phyloP scores from a whole-genome alignment of 2,797 vertebrate species.

The Acanthis flammea region DNA sequence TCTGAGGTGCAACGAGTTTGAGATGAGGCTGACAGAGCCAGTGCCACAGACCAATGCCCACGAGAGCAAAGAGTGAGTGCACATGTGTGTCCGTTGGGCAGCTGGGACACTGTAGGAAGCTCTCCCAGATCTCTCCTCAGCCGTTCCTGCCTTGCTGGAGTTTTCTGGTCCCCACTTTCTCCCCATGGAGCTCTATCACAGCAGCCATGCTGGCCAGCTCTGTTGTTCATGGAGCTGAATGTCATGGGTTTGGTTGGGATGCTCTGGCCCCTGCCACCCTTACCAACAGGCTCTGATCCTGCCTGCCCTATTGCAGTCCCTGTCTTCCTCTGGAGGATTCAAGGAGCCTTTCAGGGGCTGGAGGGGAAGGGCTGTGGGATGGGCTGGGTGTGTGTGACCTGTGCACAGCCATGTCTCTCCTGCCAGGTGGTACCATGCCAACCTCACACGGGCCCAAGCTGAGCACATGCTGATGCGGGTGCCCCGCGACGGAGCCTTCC shows the following conservation, averaged over 20 bases:
- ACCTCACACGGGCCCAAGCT: conserved; percentile 89
- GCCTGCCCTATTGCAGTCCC: neutral
- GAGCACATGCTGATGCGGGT: conserved; percentile 99
- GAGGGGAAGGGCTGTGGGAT: neutral
- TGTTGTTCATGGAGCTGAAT: fast-evolving
- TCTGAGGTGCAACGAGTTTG: conserved; percentile 96
- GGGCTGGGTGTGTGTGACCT: neutral
- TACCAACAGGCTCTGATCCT: neutral
- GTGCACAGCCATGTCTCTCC: neutral
- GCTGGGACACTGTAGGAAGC: neutral
- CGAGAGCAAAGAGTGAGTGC: conserved; percentile 96
- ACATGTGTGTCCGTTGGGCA: fast-evolving
- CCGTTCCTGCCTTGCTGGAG: neutral
- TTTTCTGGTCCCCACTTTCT: neutral
- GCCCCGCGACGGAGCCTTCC: conserved; percentile 93
- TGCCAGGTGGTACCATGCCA: conserved; percentile 95
- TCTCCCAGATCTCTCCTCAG: neutral
- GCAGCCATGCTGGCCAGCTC: neutral
- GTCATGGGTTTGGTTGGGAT: neutral
- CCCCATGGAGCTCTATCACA: neutral
- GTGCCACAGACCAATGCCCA: conserved; percentile 98
- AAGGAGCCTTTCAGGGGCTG: neutral
- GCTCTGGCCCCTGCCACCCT: fast-evolving
- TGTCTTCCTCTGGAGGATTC: neutral
- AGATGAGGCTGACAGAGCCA: conserved; percentile 97